A percentile compares a stretch with the other conserved stretches of the same genome.
Evolutionary conservation across 2,797 vertebrate species (phyloP).

Genomic region (Cyclura pinguis): DNA sequence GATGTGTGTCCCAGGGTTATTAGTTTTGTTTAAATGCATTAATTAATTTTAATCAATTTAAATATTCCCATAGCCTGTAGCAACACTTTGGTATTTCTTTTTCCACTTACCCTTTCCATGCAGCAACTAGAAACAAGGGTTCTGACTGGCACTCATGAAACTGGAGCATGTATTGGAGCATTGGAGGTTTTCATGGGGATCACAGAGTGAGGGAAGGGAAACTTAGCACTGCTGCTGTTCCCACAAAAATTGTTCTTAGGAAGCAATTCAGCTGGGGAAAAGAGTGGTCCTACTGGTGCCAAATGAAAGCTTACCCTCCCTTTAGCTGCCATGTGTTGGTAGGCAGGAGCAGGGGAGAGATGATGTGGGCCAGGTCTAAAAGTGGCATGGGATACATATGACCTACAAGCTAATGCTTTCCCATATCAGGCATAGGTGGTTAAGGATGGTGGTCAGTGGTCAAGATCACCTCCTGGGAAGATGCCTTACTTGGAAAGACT

Average conservation of each 20-base stretch:
- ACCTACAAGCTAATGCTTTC: background rate
- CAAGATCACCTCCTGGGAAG: background rate
- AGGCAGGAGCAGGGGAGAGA: background rate
- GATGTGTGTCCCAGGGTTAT: too few relatives aligned
- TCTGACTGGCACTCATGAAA: too few relatives aligned
- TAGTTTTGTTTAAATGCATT: too few relatives aligned
- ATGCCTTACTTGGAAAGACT: background rate
- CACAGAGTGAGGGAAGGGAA: background rate
- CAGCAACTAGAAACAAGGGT: too few relatives aligned
- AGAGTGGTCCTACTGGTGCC: background rate
- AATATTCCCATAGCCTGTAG: too few relatives aligned
- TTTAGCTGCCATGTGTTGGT: background rate
- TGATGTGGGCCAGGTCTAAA: background rate
- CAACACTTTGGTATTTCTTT: too few relatives aligned
- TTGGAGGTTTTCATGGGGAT: background rate
- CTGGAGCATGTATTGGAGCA: too few relatives aligned
- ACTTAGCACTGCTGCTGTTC: background rate
- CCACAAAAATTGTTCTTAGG: background rate
- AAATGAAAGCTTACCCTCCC: background rate
- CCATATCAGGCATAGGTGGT: background rate
- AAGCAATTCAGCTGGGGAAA: background rate
- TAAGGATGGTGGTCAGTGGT: background rate
- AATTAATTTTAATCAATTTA: too few relatives aligned
- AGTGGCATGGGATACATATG: background rate
- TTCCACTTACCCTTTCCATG: too few relatives aligned